These are phyloP conservation scores for Eilema sororculum DNA, from an alignment of 2,888 invertebrate genomes.

Conservation along the genomic window DNA sequence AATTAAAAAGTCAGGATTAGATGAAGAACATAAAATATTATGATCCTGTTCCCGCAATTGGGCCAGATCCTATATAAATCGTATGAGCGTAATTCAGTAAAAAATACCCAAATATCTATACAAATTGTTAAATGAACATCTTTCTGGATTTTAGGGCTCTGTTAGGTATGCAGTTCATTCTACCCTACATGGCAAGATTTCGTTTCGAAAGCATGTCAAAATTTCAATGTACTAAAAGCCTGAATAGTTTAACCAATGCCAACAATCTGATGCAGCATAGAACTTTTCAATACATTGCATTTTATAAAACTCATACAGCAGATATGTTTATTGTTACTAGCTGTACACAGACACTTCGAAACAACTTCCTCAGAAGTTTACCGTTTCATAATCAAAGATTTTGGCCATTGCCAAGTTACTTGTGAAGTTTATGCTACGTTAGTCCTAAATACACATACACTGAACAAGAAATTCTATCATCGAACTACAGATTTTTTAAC, in stretches of 20 bases:
- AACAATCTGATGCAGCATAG: slow-evolving; percentile 2
- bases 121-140: no score
- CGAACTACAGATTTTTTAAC: background rate
- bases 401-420: slow-evolving; percentile 4
- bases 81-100: no score
- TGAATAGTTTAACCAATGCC: slow-evolving; percentile 8
- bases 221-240: background rate
- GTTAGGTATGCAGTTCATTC: no score
- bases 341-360: slow-evolving; percentile 9
- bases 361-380: slow-evolving; percentile 3
- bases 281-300: slow-evolving; percentile 3
- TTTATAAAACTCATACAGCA: background rate
- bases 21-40: background rate
- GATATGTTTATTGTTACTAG: slow-evolving; percentile 6
- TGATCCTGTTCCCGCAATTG: background rate
- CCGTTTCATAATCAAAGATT: slow-evolving; percentile 9
- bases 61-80: no score
- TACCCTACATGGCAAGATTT: background rate
- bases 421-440: background rate
- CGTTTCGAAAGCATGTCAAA: background rate
- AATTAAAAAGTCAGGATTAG: background rate
- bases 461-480: background rate
- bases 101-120: no score
- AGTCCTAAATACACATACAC: background rate
- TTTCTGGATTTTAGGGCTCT: no score